Evolutionary conservation across 2,797 vertebrate species (phyloP), one percentile per base, ranked within the genome.

Genomic region (Catharus ustulatus): DNA sequence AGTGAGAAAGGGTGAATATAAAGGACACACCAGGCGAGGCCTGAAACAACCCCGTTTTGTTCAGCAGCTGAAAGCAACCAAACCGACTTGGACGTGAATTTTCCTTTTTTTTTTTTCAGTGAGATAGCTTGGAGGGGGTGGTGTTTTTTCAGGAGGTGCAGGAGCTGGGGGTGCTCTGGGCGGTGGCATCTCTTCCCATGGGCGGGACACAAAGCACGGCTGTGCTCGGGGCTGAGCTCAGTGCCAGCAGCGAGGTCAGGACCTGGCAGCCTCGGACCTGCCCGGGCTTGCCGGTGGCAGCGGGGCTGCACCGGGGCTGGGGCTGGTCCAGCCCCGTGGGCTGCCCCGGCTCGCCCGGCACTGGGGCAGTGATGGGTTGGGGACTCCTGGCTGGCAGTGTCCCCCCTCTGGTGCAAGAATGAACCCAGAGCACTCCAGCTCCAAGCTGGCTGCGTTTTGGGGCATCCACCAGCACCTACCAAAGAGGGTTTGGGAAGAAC

Each of bases 241-340:
- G 64, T 54, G 79, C 81, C 84, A 91, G 76, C 20, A 74, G 52
- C 10, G 86, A 77, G 94, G 95, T 91, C 89, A 4, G 62, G 66
- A 78, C 96, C 92, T 21, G 63, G 94, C 84, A 78, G 59, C 5
- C 15, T 90, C 64, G 15, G 96, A 92, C 97, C 81, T 98, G 98
- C 93, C 98, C 14, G 10, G 97, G 91, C 98, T 96, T 91, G 98
- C 93, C 95, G 4, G 40, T 19, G 48, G 34, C 38, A 80, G 80
- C 19, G 4, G 87, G 90, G 68, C 4, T 66, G 26, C 40, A 42
- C 75, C 42, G 8, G 9, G 45, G 84, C 69, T 79, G 88, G 86
- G 77, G 84, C 84, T 67, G 67, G 38, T 10, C 91, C 89, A 78
- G 52, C 75, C 55, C 67, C 10, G 6, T 1, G 5, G 62, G 67